Evolutionary conservation across 2,797 vertebrate species (phyloP).

Genomic region (Heteromormyrus szaboi): DNA sequence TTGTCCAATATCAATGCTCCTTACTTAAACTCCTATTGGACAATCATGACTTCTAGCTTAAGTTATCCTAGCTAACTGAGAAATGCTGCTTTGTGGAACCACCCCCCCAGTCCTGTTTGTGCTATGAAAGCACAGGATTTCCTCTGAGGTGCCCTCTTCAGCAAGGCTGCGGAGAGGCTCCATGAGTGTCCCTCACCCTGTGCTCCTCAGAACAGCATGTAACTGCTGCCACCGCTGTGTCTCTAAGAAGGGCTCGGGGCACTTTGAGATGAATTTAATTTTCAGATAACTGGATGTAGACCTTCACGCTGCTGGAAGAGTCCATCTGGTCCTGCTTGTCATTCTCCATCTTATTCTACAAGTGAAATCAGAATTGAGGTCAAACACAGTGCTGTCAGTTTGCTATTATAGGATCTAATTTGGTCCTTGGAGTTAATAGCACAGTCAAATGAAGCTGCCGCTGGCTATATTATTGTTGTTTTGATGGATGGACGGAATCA

Average conservation of each 20-base stretch:
- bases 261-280: not conserved
- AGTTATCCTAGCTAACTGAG: not conserved
- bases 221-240: not conserved
- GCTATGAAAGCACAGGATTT: not conserved
- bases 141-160: not conserved
- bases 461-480: not conserved
- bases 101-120: not conserved
- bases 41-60: not conserved
- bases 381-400: not conserved
- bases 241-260: not conserved
- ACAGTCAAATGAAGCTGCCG: not conserved
- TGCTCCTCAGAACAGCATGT: not conserved
- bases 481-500: not conserved
- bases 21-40: not conserved
- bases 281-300: not conserved
- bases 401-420: not conserved
- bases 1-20: not conserved
- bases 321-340: not conserved
- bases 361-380: not conserved
- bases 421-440: not conserved
- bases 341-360: not conserved
- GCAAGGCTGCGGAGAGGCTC: not conserved
- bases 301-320: not conserved
- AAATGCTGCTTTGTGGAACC: not conserved
- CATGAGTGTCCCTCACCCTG: too few relatives aligned